These are phyloP conservation scores for Sepiola atlantica DNA, from an alignment of 2,888 invertebrate genomes.

Conservation along the genomic window DNA sequence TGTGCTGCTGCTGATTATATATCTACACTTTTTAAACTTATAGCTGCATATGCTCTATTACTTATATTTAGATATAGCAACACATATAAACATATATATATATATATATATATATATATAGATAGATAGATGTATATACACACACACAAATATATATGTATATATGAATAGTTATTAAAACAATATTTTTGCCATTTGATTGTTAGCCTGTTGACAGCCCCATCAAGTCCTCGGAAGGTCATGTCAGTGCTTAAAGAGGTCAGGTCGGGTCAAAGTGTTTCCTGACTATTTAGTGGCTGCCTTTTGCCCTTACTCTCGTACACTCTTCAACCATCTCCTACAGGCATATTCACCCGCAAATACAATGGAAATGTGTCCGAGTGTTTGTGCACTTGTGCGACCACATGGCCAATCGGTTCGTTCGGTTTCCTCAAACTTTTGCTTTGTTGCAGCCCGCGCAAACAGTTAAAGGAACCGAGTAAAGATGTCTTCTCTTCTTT, in stretches of 20 bases:
- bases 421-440: too few relatives aligned
- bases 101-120: background rate
- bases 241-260: constrained; percentile 6
- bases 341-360: background rate
- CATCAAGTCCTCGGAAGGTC: background rate
- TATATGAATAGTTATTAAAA: background rate
- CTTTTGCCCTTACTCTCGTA: background rate
- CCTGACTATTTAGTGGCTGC: background rate
- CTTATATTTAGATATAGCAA: background rate
- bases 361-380: too few relatives aligned
- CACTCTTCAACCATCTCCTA: background rate
- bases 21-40: background rate
- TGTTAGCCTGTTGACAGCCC: background rate
- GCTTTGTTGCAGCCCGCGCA: too few relatives aligned
- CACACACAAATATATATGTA: background rate
- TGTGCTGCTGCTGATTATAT: too few relatives aligned
- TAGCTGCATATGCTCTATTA: background rate
- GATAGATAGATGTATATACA: background rate
- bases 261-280: constrained; percentile 2
- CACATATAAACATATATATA: background rate
- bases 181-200: background rate
- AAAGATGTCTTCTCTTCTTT: too few relatives aligned
- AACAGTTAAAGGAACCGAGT: too few relatives aligned
- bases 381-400: background rate
- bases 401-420: background rate